Evolutionary conservation across 1,140 invertebrate genomes (phyloP).

Genomic region (Conopomorpha cramerella): DNA sequence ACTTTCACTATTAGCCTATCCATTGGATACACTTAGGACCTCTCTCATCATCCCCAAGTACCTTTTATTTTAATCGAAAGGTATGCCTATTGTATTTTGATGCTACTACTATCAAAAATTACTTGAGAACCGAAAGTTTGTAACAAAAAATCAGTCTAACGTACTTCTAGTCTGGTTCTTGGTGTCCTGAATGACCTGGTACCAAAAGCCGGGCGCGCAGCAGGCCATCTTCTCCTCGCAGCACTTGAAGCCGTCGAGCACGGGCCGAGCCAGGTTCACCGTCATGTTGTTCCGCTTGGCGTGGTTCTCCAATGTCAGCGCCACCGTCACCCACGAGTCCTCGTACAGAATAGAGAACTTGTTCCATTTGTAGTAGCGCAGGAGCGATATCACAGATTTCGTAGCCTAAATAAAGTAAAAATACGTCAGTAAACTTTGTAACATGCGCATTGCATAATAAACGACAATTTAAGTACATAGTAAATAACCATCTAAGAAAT

Average conservation of each 20-base stretch:
- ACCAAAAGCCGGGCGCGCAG: slow-evolving; percentile 78
- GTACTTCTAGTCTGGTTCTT: slow-evolving; percentile 88
- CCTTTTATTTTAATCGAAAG: too few relatives aligned
- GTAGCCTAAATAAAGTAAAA: slow-evolving; percentile 70
- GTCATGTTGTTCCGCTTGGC: slow-evolving; percentile 78
- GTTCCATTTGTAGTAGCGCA: slow-evolving; percentile 90
- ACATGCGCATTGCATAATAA: too few relatives aligned
- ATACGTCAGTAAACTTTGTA: too few relatives aligned
- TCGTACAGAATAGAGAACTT: slow-evolving; percentile 94
- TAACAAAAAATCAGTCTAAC: slow-evolving; percentile 22
- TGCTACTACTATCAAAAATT: too few relatives aligned
- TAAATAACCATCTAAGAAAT: too few relatives aligned
- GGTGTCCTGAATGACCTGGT: slow-evolving; percentile 84
- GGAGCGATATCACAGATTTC: slow-evolving; percentile 88
- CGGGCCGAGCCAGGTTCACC: slow-evolving; percentile 73
- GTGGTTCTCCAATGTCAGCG: slow-evolving; percentile 72
- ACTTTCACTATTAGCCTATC: too few relatives aligned
- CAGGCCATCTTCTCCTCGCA: slow-evolving; percentile 74
- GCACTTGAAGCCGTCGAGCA: slow-evolving; percentile 73
- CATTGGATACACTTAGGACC: too few relatives aligned
- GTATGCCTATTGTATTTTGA: too few relatives aligned
- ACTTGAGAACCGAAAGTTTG: too few relatives aligned
- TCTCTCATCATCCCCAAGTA: too few relatives aligned
- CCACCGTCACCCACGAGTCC: slow-evolving; percentile 77
- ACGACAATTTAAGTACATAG: too few relatives aligned